These are phyloP conservation scores for Myiozetetes cayanensis DNA, from an alignment of 2,113 vertebrate species.

Conservation along the genomic window DNA sequence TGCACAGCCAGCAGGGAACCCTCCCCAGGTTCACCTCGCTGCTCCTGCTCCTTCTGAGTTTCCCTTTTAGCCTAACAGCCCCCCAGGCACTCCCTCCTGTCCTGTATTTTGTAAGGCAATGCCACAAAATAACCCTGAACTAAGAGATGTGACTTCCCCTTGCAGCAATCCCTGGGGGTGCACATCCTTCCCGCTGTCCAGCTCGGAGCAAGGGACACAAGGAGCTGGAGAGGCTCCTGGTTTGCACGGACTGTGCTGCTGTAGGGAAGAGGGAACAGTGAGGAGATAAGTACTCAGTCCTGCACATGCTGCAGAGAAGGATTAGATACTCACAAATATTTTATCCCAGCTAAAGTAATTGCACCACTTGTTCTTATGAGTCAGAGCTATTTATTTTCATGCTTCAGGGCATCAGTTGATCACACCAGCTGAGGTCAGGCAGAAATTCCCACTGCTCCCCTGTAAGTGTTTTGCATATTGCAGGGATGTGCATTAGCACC, in stretches of 20 bases:
- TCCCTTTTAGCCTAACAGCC: not conserved
- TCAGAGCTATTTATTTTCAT: conserved; percentile 71
- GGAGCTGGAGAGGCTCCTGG: not conserved
- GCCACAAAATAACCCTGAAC: not conserved
- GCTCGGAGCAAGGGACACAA: not conserved
- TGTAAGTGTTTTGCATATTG: conserved; percentile 41
- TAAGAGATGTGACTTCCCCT: not conserved
- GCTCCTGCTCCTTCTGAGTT: not conserved
- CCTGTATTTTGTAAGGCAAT: not conserved
- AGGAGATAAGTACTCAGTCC: conserved; percentile 15
- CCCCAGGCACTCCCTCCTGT: not conserved
- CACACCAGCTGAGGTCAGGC: conserved; percentile 66
- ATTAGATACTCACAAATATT: conserved; percentile 71
- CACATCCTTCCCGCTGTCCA: not conserved
- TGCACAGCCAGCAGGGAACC: not conserved
- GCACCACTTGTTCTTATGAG: conserved; percentile 69
- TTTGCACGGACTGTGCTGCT: not conserved
- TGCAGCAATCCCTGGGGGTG: fast-evolving
- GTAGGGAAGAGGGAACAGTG: not conserved
- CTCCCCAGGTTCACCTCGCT: not conserved
- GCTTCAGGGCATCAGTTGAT: conserved; percentile 69
- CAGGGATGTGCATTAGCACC: not conserved
- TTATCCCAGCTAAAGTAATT: conserved; percentile 69
- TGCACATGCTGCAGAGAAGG: conserved; percentile 9
- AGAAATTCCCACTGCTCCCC: conserved; percentile 66